Percentiles rank a stretch among this genome's conserved stretches.
These are phyloP conservation scores for Limnephilus rhombicus DNA, from an alignment of 2,888 invertebrate species.

Conservation along the genomic window DNA sequence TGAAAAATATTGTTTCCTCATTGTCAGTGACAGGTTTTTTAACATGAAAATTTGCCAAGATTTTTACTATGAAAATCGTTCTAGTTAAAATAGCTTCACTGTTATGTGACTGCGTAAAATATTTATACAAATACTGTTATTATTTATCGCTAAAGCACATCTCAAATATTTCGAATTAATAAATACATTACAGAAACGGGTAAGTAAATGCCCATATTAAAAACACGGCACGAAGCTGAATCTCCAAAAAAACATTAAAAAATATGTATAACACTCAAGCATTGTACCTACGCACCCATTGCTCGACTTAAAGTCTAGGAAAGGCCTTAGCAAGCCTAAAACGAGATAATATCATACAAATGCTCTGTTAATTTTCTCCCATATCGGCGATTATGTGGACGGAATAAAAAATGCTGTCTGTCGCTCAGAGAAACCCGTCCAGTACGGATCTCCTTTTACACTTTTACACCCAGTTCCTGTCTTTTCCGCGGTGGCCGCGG, in stretches of 20 bases:
- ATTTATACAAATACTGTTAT: not conserved
- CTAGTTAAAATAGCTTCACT: not conserved
- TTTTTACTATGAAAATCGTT: not conserved
- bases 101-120: not conserved
- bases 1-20: no score
- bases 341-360: constrained; percentile 35
- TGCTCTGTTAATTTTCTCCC: constrained; percentile 27
- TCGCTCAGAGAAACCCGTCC: constrained; percentile 60
- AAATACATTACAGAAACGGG: not conserved
- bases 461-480: constrained; percentile 24
- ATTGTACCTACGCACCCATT: constrained; percentile 31
- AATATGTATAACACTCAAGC: constrained; percentile 7
- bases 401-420: constrained; percentile 52
- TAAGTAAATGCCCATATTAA: not conserved
- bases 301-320: not conserved
- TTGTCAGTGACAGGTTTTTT: not conserved
- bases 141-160: not conserved
- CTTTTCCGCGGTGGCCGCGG: not conserved
- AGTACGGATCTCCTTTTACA: constrained; percentile 49
- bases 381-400: not conserved
- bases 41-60: not conserved
- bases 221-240: not conserved
- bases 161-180: not conserved
- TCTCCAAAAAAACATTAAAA: not conserved
- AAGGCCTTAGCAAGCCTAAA: constrained; percentile 26